Percentiles rank a stretch among this genome's conserved stretches.
These are phyloP conservation scores for Ellobius talpinus DNA, from an alignment of 2,113 vertebrate species.

Conservation along the genomic window DNA sequence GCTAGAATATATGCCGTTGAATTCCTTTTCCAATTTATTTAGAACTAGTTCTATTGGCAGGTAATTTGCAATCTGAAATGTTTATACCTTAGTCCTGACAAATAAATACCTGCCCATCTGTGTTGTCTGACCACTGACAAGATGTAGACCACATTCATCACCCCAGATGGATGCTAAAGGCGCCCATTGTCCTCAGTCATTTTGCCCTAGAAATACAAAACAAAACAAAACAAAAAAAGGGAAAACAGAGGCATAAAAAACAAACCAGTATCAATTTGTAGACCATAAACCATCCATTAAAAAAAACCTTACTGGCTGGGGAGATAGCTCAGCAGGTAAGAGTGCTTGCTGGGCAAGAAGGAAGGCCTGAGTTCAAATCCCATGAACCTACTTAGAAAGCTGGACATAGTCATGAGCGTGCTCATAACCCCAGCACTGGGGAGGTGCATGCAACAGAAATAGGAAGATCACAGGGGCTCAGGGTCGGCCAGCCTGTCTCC, in stretches of 20 bases:
- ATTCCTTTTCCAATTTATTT: neutral
- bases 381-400: neutral
- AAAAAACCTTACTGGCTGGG: neutral
- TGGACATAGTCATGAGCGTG: neutral
- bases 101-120: neutral
- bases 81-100: neutral
- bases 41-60: neutral
- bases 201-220: neutral
- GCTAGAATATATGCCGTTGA: neutral
- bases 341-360: neutral
- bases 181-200: neutral
- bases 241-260: neutral
- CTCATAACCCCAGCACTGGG: neutral
- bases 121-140: neutral
- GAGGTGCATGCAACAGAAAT: neutral
- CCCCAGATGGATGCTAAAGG: neutral
- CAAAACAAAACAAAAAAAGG: neutral
- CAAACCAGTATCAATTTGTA: neutral
- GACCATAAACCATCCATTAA: neutral
- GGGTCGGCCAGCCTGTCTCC: neutral
- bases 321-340: neutral
- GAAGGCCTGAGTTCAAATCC: neutral
- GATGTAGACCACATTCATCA: neutral
- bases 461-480: neutral
- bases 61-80: slow-evolving; percentile 1